Base-by-base conservation (phyloP, 2,888 invertebrate species). In the Lagria hirta region DNA sequence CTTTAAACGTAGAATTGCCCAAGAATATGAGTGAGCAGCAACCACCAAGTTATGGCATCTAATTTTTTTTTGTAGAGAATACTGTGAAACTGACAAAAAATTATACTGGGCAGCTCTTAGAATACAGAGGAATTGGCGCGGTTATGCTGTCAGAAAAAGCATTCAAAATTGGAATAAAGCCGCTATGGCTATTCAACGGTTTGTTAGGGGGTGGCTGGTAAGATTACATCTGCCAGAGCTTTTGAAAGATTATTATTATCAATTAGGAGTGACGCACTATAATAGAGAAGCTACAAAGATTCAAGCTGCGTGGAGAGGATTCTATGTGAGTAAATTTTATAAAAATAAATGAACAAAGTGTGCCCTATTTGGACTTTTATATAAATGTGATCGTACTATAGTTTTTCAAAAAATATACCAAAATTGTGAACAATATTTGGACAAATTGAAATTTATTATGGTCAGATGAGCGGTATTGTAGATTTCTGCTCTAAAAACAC, bases 261-360 rank as follows among this genome's bases (percentile, higher is more conserved):
- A 16, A 13, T 14, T 51, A 3, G 54, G 52, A 30, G 8, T 51
- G 20, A 35, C 48, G 1, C 43, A 38, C 26, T 69, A 64, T 40
- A 44, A 64, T 28, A 51, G 43, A 12, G 58, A 57, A 49, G 72
- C 72, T 2, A 63, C 61, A 1, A 65, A 43, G 48, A 68, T 73
- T 30, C 70, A 72, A 53, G 63, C 69, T 12, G 20, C 45, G 4
- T 72, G 67, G 66, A 60, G 60, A 41, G 73, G 71, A 7, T 64
- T 65, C 51, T 43, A 33, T 45, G 67, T 65, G 51, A n/a, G n/a
- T n/a, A n/a, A n/a, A n/a, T n/a, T n/a, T n/a, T n/a, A n/a, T n/a
- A n/a, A n/a, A n/a, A n/a, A n/a, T 18, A 24, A 12, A 23, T 28
- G 49, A 40, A 34, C 10, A 24, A 3, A 7, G 3, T 30, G 15